Percentiles rank a stretch among this genome's conserved stretches.
Conservation (phyloP, 1,140 invertebrate species). For the Zaprionus capensis region DNA sequence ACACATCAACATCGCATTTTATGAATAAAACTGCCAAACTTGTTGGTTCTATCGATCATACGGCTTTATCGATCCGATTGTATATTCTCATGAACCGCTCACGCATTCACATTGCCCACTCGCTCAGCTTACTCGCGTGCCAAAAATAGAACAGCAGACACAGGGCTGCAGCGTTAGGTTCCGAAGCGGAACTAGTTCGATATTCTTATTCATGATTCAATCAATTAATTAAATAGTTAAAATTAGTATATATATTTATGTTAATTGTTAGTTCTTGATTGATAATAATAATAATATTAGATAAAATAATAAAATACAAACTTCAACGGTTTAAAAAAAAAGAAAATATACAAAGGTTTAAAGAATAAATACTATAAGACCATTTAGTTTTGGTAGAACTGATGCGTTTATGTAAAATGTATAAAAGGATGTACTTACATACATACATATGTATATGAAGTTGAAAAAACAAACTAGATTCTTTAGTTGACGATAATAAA, state of each 20-base stretch:
- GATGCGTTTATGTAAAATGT: too few species aligned
- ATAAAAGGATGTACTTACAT: too few species aligned
- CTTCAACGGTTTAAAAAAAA: too few species aligned
- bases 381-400: too few species aligned
- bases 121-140: not conserved
- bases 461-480: too few species aligned
- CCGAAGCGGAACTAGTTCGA: conserved; percentile 3
- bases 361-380: too few species aligned
- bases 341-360: too few species aligned
- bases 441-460: too few species aligned
- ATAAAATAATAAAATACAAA: not conserved
- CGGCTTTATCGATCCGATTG: conserved; percentile 31
- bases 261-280: too few species aligned
- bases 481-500: too few species aligned
- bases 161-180: conserved; percentile 32
- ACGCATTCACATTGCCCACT: conserved; percentile 1
- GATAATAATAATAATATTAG: too few species aligned
- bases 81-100: conserved; percentile 24
- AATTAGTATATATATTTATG: too few species aligned
- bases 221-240: not conserved
- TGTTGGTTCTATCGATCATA: conserved; percentile 41
- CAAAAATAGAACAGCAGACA: conserved; percentile 20
- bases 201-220: not conserved
- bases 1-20: conserved; percentile 35
- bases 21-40: conserved; percentile 45